Evolutionary conservation across 2,113 vertebrate genomes (phyloP).

Genomic region (Leucoraja erinaceus): DNA sequence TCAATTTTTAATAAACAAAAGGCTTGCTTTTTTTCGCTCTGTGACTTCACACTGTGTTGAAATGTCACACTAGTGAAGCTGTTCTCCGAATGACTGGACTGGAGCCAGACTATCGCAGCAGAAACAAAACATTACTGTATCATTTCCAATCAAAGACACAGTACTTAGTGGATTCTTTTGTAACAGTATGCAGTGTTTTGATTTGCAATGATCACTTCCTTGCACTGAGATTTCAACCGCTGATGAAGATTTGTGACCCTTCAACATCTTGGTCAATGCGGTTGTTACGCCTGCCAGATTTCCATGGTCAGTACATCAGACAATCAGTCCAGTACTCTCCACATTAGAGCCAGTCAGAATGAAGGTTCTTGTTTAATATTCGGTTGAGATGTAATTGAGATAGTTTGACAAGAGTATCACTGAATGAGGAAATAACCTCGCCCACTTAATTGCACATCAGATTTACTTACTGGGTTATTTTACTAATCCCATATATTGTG

Average conservation of each 20-base stretch:
- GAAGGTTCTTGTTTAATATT: background rate
- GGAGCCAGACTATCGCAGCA: background rate
- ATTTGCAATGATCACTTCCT: background rate
- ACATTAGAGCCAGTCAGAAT: background rate
- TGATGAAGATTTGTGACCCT: background rate
- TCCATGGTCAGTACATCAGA: background rate
- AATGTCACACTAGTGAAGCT: conserved; percentile 3
- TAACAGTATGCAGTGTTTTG: background rate
- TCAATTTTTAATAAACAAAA: conserved; percentile 19
- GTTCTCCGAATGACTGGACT: background rate
- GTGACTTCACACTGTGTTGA: background rate
- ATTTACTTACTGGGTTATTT: background rate
- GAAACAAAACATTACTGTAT: background rate
- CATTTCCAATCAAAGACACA: background rate
- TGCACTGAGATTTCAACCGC: background rate
- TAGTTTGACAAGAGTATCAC: background rate
- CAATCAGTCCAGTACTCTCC: too few relatives aligned
- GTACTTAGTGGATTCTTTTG: conserved; percentile 1
- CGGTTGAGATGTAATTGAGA: background rate
- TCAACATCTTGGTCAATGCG: background rate
- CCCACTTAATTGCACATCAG: background rate
- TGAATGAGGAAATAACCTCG: background rate
- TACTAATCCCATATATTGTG: background rate
- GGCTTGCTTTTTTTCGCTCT: conserved; percentile 23
- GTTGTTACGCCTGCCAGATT: background rate